These are phyloP conservation scores for Amphiduros pacificus DNA, from an alignment of 2,888 invertebrate genomes.

Conservation along the genomic window DNA sequence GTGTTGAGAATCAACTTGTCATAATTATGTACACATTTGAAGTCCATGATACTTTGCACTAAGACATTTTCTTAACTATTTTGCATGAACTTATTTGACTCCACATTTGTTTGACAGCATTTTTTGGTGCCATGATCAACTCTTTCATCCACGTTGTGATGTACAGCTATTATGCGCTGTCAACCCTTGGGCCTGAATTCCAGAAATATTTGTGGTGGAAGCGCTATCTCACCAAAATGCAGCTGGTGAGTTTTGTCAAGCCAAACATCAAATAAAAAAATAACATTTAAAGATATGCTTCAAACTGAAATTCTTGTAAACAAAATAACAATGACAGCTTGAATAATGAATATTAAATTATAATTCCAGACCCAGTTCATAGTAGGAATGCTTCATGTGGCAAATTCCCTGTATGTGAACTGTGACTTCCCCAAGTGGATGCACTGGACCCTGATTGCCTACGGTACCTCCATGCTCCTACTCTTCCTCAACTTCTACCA, in stretches of 20 bases:
- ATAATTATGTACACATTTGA: too few species aligned
- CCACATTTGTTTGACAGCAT: constrained; percentile 40
- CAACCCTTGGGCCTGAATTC: constrained; percentile 55
- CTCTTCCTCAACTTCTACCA: constrained; percentile 93
- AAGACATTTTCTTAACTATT: too few species aligned
- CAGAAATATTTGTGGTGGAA: constrained; percentile 61
- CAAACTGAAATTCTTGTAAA: too few species aligned
- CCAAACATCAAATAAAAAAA: too few species aligned
- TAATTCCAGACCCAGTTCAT: constrained; percentile 55
- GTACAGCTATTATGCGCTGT: constrained; percentile 58
- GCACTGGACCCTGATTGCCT: constrained; percentile 64
- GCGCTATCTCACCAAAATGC: constrained; percentile 57
- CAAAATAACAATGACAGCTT: too few species aligned
- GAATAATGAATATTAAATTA: too few species aligned
- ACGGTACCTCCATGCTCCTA: constrained; percentile 93
- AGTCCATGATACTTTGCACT: too few species aligned
- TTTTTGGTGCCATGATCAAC: constrained; percentile 59
- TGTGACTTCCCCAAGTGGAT: constrained; percentile 51
- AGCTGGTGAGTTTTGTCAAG: constrained; percentile 50
- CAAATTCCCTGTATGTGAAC: constrained; percentile 39
- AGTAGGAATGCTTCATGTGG: constrained; percentile 54
- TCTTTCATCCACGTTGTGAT: constrained; percentile 58
- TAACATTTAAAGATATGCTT: too few species aligned
- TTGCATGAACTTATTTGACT: too few species aligned
- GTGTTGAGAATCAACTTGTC: too few species aligned